Conservation (phyloP, 35 echinoderm and acorn worm species). For the Diadema setosum region DNA sequence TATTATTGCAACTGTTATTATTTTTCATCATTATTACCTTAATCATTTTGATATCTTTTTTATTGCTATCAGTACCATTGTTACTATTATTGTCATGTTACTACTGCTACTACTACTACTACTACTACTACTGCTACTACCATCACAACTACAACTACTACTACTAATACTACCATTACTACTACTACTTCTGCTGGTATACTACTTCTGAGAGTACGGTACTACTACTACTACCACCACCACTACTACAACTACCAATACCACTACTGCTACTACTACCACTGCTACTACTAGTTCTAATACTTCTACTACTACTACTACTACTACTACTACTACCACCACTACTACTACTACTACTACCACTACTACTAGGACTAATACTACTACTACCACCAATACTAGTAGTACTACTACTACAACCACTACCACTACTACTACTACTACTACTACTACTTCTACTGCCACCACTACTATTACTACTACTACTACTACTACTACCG, state of each 20-base stretch:
- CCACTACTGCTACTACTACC: not conserved
- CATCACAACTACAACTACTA: too few relatives aligned
- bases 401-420: not conserved
- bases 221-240: not conserved
- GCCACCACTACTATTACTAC: not conserved
- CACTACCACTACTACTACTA: not conserved
- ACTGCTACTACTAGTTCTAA: not conserved
- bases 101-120: too few relatives aligned
- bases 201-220: too few relatives aligned
- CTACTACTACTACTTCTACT: not conserved
- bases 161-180: too few relatives aligned
- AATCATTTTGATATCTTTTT: too few relatives aligned
- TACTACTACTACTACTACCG: not conserved
- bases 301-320: not conserved
- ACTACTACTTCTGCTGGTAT: too few relatives aligned
- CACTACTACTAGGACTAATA: not conserved
- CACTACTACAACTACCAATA: not conserved
- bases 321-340: not conserved
- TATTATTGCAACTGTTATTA: too few relatives aligned
- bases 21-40: too few relatives aligned
- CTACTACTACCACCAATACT: not conserved
- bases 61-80: too few relatives aligned
- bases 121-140: too few relatives aligned
- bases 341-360: not conserved
- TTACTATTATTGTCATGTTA: too few relatives aligned